These are phyloP conservation scores for Cirrhinus molitorella DNA, from an alignment of 2,797 vertebrate species.

Conservation along the genomic window DNA sequence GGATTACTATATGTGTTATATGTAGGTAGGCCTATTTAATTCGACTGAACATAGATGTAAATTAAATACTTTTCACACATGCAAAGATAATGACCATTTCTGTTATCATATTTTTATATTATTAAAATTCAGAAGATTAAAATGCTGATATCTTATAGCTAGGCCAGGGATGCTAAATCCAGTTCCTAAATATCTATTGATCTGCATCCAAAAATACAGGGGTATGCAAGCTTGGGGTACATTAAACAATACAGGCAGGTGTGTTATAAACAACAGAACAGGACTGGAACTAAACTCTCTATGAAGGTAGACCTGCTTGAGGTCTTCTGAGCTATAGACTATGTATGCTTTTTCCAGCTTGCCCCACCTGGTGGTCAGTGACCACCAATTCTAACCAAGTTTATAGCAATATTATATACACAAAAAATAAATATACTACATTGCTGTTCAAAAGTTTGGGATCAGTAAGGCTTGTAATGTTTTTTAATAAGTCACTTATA, in stretches of 20 bases:
- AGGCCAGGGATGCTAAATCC: neutral
- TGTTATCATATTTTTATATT: neutral
- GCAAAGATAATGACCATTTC: neutral
- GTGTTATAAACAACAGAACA: neutral
- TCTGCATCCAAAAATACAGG: neutral
- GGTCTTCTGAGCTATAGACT: neutral
- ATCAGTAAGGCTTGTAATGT: too few species aligned
- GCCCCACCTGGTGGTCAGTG: constrained; percentile 38
- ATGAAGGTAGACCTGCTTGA: neutral
- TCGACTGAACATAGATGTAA: neutral
- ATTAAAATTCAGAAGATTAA: neutral
- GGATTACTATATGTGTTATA: neutral
- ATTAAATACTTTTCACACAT: neutral
- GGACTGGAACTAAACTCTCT: neutral
- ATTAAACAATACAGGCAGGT: neutral
- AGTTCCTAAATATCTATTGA: neutral
- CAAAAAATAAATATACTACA: too few species aligned
- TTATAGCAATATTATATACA: neutral
- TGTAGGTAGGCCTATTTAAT: neutral
- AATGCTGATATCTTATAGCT: neutral
- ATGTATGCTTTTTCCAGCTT: neutral
- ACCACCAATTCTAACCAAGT: neutral
- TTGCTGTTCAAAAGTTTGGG: too few species aligned
- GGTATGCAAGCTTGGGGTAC: too few species aligned
- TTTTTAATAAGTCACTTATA: too few species aligned